Conservation (phyloP, 2,888 invertebrate species). For the Venusia cambrica region DNA sequence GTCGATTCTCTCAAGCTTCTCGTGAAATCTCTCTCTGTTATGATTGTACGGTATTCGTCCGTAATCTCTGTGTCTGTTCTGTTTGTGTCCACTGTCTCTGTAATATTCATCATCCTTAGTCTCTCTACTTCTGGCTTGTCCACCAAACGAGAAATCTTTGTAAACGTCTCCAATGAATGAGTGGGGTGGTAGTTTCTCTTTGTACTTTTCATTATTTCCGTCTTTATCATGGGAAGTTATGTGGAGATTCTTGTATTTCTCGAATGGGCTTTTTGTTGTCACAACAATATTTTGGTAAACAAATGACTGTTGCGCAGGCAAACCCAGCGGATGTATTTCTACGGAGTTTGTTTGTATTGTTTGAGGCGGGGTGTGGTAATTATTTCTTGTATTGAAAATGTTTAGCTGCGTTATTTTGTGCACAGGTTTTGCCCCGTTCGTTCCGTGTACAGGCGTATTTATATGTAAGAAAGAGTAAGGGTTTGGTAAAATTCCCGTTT, state of each 20-base stretch:
- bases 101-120: too few species aligned
- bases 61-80: too few species aligned
- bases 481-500: constrained; percentile 7
- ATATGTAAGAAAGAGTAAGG: constrained; percentile 9
- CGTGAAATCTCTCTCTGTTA: constrained; percentile 44
- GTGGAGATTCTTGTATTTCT: constrained; percentile 3
- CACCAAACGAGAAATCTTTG: constrained; percentile 2
- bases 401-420: constrained; percentile 21
- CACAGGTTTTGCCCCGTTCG: constrained; percentile 6
- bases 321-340: constrained; percentile 55
- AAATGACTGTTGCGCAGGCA: constrained; percentile 46
- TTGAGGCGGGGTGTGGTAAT: constrained; percentile 31
- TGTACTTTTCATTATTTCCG: constrained; percentile 1
- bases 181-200: constrained; percentile 3
- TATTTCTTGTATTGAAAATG: constrained; percentile 17
- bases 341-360: constrained; percentile 62
- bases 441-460: constrained; percentile 11
- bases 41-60: constrained; percentile 18
- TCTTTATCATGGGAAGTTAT: constrained; percentile 1
- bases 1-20: constrained; percentile 43
- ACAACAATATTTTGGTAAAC: constrained; percentile 58
- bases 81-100: too few species aligned
- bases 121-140: too few species aligned
- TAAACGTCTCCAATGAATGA: background rate
- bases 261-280: constrained; percentile 34